phyloP scores from a whole-genome alignment of 2,797 vertebrate species.

The Passerculus sandwichensis region DNA sequence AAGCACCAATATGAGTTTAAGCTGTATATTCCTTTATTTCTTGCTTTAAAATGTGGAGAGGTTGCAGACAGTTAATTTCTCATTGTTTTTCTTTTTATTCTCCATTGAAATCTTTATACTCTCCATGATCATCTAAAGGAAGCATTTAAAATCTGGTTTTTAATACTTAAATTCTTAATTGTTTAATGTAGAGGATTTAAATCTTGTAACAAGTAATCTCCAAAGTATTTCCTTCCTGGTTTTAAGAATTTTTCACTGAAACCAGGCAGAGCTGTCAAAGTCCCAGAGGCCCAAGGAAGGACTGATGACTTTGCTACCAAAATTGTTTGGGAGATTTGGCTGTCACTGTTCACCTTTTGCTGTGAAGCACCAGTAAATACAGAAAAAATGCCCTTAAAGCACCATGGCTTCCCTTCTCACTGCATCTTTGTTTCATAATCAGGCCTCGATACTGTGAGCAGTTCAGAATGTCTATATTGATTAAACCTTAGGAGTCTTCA shows the following conservation, averaged over 20 bases:
- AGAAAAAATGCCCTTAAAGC: not conserved
- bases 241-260: not conserved
- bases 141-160: not conserved
- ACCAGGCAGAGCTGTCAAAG: not conserved
- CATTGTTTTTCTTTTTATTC: not conserved
- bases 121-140: not conserved
- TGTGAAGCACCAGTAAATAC: not conserved
- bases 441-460: conserved; percentile 19
- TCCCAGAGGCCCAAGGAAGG: not conserved
- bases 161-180: not conserved
- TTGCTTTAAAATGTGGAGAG: not conserved
- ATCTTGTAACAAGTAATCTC: not conserved
- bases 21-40: not conserved
- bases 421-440: not conserved
- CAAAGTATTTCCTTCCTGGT: not conserved
- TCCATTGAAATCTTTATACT: not conserved
- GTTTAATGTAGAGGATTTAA: not conserved
- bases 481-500: conserved; percentile 62
- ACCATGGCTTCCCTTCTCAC: not conserved
- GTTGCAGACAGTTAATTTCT: not conserved
- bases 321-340: not conserved
- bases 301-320: not conserved
- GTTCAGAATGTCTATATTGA: conserved; percentile 68
- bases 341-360: not conserved
- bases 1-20: not conserved